Base-by-base conservation (phyloP, 1,140 invertebrate genomes). In the Arctopsyche grandis region DNA sequence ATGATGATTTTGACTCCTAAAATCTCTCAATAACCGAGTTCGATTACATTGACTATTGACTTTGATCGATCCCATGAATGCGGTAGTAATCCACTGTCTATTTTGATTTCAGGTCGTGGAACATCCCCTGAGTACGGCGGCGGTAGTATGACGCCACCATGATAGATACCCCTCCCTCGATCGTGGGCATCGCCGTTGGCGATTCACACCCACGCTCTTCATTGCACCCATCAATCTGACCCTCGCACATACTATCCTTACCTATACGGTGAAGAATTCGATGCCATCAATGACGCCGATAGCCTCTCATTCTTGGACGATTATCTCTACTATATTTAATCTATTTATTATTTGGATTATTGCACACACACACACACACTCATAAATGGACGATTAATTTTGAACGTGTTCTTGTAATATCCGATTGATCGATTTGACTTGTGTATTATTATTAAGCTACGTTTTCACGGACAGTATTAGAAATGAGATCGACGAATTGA, bases 61-160 rank as follows among this genome's bases (percentile, higher is more conserved):
- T n/a, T n/a, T n/a, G n/a, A n/a, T n/a, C n/a, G n/a, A n/a, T n/a
- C n/a, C n/a, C n/a, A n/a, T n/a, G 3, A 38, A 38, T 38, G 29
- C 10, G 52, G 29, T 43, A 22, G 38, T 43, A 71, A 0, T 44
- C 22, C 43, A 4, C 21, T 0, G 7, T 38, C 3, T 38, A 21
- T 48, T 48, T 48, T 46, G 7, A 73, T 52, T 56, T 0, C 82
- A 88, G 87, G 87, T 85, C 87, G 87, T 83, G 87, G 87, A 75
- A 86, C 87, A 80, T 88, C 87, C 86, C 87, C 87, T 84, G 87
- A 88, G 80, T 88, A 88, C 84, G 87, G 87, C 78, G 87, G 79
- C 46, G 79, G 87, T 83, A 87, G 86, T 80, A 85, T 87, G 85
- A 87, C 87, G 75, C 87, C 87, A 58, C 87, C 87, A 84, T 88